Evolutionary conservation across 2,888 invertebrate species (phyloP).

Genomic region (Acleris holmiana): DNA sequence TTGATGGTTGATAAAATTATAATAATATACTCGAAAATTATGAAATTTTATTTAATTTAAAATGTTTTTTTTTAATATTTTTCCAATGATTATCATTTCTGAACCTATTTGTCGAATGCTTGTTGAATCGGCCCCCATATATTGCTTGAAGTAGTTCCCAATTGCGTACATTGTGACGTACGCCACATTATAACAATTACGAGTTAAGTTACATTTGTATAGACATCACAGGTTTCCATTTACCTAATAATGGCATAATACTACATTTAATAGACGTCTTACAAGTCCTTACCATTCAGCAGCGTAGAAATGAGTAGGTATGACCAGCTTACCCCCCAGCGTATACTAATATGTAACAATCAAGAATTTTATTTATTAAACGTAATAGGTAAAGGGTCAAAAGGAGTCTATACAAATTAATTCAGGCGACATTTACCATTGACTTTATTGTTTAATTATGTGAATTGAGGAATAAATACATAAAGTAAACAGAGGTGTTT

Average conservation of each 20-base stretch:
- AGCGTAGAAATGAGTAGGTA: conserved; percentile 38
- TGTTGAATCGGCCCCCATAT: background rate
- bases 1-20: too few relatives aligned
- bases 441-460: conserved; percentile 33
- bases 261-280: conserved; percentile 46
- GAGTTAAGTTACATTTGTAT: conserved; percentile 39
- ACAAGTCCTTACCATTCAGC: conserved; percentile 46
- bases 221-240: conserved; percentile 45
- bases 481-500: conserved; percentile 8
- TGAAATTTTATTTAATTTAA: background rate
- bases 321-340: conserved; percentile 39
- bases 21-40: too few relatives aligned
- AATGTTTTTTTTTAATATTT: too few relatives aligned
- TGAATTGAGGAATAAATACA: conserved; percentile 30
- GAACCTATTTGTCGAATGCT: conserved; percentile 2
- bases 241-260: conserved; percentile 58
- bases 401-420: conserved; percentile 16
- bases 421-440: conserved; percentile 22
- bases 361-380: conserved; percentile 16
- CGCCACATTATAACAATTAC: conserved; percentile 45
- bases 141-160: conserved; percentile 13
- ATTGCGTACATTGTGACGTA: conserved; percentile 38
- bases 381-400: conserved; percentile 20
- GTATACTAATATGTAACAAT: conserved; percentile 32
- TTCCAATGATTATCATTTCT: too few relatives aligned